Percentiles rank a stretch among this genome's conserved stretches.
Conservation (phyloP, 2,888 invertebrate species). For the Craniophora ligustri region DNA sequence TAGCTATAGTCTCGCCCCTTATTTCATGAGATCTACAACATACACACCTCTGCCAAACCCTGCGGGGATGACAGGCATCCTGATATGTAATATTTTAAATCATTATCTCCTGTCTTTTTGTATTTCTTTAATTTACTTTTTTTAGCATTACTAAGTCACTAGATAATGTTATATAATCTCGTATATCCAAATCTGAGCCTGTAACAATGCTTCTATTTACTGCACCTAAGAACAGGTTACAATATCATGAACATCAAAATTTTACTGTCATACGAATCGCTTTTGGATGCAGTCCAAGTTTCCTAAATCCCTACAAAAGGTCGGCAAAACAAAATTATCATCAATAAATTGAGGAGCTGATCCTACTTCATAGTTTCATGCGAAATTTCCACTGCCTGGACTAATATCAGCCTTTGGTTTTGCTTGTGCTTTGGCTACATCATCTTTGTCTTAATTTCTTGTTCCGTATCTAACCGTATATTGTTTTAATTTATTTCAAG, state of each 20-base stretch:
- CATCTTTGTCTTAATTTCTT: not conserved
- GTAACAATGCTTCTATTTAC: too few species aligned
- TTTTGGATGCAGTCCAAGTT: conserved; percentile 47
- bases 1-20: too few species aligned
- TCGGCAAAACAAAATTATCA: conserved; percentile 40
- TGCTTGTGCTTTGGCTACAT: not conserved
- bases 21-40: too few species aligned
- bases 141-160: too few species aligned
- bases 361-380: conserved; percentile 25
- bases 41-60: too few species aligned
- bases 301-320: conserved; percentile 52
- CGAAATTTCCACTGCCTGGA: conserved; percentile 12
- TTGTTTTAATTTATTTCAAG: not conserved
- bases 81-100: too few species aligned
- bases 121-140: too few species aligned
- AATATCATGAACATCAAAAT: conserved; percentile 34
- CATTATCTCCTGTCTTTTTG: too few species aligned
- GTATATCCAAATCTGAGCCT: not conserved
- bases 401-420: not conserved
- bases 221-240: conserved; percentile 24
- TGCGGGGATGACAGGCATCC: too few species aligned
- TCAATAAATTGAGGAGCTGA: conserved; percentile 44
- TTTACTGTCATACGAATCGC: conserved; percentile 27
- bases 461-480: too few species aligned
- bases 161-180: too few species aligned